Conservation (phyloP, 2,888 invertebrate genomes). For the Brassicogethes aeneus region DNA sequence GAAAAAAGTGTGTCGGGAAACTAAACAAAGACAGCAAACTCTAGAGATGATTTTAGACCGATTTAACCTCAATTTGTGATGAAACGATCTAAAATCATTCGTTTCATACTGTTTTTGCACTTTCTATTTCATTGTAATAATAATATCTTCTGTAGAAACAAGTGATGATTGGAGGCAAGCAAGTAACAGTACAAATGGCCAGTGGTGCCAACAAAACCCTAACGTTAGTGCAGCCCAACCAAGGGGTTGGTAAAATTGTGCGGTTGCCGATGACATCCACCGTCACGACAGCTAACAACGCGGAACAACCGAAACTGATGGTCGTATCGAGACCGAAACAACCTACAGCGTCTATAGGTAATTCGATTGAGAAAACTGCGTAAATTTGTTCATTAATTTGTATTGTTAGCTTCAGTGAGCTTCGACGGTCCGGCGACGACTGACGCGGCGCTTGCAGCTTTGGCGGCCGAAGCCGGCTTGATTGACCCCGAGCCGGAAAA, state of each 20-base stretch:
- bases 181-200: slow-evolving; percentile 63
- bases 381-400: no score
- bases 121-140: no score
- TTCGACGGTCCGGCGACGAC: slow-evolving; percentile 52
- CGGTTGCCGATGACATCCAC: slow-evolving; percentile 35
- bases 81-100: no score
- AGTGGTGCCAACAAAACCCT: slow-evolving; percentile 52
- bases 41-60: no score
- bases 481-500: slow-evolving; percentile 43
- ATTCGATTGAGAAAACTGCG: no score
- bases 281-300: slow-evolving; percentile 24
- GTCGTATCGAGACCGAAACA: slow-evolving; percentile 47
- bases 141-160: slow-evolving; percentile 43
- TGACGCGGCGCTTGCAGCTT: slow-evolving; percentile 52
- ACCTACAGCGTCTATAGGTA: slow-evolving; percentile 47
- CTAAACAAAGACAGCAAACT: no score
- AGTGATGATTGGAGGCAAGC: slow-evolving; percentile 60
- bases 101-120: no score
- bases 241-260: slow-evolving; percentile 33
- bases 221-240: slow-evolving; percentile 45
- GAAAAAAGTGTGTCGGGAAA: no score
- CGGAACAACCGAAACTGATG: slow-evolving; percentile 39
- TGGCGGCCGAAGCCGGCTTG: slow-evolving; percentile 54
- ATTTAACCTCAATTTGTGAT: no score
- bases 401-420: slow-evolving; percentile 43